phyloP scores from a whole-genome alignment of 2,888 invertebrate genomes.

The Drosophila algonquin region DNA sequence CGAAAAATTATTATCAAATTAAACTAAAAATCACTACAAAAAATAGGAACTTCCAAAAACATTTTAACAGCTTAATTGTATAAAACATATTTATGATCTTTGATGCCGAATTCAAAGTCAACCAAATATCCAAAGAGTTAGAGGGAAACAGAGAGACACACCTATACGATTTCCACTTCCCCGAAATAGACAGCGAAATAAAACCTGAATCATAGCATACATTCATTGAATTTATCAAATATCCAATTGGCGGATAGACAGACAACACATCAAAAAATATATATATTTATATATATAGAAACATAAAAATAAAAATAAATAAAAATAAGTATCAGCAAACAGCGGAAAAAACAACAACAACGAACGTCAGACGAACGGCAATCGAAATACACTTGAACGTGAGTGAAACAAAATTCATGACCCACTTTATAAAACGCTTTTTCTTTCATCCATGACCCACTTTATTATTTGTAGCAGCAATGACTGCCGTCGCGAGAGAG shows the following conservation, averaged over 20 bases:
- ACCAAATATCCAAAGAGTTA: conserved; percentile 16
- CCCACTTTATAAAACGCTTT: conserved; percentile 82
- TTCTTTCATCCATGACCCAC: conserved; percentile 83
- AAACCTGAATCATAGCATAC: conserved; percentile 54
- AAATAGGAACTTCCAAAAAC: neutral
- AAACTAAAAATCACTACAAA: conserved; percentile 2
- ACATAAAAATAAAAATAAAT: conserved; percentile 12
- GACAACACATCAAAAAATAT: conserved; percentile 15
- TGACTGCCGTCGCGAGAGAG: conserved; percentile 41
- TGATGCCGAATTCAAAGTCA: conserved; percentile 26
- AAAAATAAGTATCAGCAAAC: conserved; percentile 31
- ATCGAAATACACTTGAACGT: conserved; percentile 83
- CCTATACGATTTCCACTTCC: neutral
- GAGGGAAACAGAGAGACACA: conserved; percentile 5
- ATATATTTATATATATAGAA: conserved; percentile 2
- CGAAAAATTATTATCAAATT: conserved; percentile 20
- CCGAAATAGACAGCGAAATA: conserved; percentile 24
- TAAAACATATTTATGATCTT: conserved; percentile 6
- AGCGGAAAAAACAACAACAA: conserved; percentile 28
- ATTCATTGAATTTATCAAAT: conserved; percentile 27
- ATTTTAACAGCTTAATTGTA: conserved; percentile 7
- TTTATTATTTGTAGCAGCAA: conserved; percentile 80
- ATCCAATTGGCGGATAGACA: conserved; percentile 40
- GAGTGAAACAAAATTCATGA: conserved; percentile 83
- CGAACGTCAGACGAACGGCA: conserved; percentile 56